phyloP scores from a whole-genome alignment of 2,113 vertebrate species.

The Tauraco erythrolophus region DNA sequence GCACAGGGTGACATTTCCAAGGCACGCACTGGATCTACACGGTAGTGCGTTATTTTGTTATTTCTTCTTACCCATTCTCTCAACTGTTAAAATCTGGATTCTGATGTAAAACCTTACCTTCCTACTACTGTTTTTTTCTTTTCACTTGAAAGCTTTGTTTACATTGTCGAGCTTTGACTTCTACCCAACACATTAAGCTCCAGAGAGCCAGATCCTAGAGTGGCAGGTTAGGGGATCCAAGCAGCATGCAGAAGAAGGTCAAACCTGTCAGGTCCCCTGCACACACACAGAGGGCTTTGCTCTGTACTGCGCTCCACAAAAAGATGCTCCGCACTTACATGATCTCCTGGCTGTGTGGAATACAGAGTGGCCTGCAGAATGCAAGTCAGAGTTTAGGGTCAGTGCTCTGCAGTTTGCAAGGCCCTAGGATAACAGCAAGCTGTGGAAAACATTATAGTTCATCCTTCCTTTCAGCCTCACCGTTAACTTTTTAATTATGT shows the following conservation, averaged over 20 bases:
- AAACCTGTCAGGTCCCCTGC: not conserved
- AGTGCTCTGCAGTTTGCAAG: not conserved
- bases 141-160: not conserved
- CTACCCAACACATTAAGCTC: not conserved
- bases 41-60: not conserved
- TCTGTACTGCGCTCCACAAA: not conserved
- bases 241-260: not conserved
- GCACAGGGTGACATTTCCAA: not conserved
- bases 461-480: not conserved
- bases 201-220: not conserved
- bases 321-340: not conserved
- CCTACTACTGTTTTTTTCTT: not conserved
- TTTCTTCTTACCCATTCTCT: not conserved
- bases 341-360: not conserved
- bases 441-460: not conserved
- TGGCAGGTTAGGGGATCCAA: not conserved
- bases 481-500: not conserved
- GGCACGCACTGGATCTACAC: not conserved
- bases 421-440: not conserved
- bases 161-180: not conserved
- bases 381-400: not conserved
- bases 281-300: not conserved
- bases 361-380: not conserved
- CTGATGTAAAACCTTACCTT: not conserved
- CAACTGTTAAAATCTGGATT: not conserved